Evolutionary conservation across 1,140 invertebrate species (phyloP).

Genomic region (Nymphalis io): DNA sequence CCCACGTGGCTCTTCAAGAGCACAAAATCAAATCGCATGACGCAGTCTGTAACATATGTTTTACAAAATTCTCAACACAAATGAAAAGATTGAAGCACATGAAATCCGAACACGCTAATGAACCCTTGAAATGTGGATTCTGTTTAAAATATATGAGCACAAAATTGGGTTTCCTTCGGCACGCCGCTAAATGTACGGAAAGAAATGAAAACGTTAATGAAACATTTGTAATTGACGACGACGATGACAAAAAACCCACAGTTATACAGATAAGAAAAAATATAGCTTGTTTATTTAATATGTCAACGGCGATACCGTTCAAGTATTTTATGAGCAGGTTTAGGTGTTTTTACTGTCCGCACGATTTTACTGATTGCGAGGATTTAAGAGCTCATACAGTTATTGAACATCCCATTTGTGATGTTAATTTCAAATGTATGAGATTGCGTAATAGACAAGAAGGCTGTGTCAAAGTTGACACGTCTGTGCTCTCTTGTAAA

Average conservation of each 20-base stretch:
- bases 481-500: slow-evolving; percentile 57
- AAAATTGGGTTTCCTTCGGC: slow-evolving; percentile 34
- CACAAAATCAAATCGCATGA: slow-evolving; percentile 36
- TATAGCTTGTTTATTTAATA: slow-evolving; percentile 65
- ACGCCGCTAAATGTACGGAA: slow-evolving; percentile 33
- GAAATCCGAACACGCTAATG: slow-evolving; percentile 28
- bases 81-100: slow-evolving; percentile 38
- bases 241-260: slow-evolving; percentile 29
- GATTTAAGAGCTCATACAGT: slow-evolving; percentile 60
- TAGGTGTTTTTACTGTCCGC: slow-evolving; percentile 68
- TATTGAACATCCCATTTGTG: slow-evolving; percentile 62
- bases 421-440: slow-evolving; percentile 64
- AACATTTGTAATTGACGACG: slow-evolving; percentile 13
- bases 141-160: slow-evolving; percentile 37
- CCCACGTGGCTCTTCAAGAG: slow-evolving; percentile 31
- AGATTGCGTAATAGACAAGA: slow-evolving; percentile 64
- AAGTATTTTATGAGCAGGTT: slow-evolving; percentile 65
- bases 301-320: slow-evolving; percentile 69
- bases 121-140: slow-evolving; percentile 38
- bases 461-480: slow-evolving; percentile 61
- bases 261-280: slow-evolving; percentile 62
- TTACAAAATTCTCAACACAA: slow-evolving; percentile 26
- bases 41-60: slow-evolving; percentile 39
- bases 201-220: slow-evolving; percentile 11
- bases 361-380: slow-evolving; percentile 59